A percentile compares a stretch with the other conserved stretches of the same genome.
phyloP scores from a whole-genome alignment of 2,888 invertebrate species.

The Macrophya annulata region DNA sequence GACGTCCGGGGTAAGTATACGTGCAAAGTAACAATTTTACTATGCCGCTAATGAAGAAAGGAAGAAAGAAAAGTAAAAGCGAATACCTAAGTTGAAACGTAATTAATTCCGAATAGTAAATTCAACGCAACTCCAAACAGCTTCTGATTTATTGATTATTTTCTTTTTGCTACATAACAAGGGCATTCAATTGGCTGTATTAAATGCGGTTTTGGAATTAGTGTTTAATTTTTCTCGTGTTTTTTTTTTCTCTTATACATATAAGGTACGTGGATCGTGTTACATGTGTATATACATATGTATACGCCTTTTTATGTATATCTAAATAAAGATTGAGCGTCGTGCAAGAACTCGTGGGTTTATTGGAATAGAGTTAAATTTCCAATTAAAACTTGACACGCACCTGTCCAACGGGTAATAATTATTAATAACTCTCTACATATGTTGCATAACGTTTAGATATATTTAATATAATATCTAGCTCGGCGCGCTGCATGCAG shows the following conservation, averaged over 20 bases:
- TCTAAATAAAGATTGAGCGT: conserved; percentile 15
- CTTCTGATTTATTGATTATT: too few species aligned
- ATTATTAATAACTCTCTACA: conserved; percentile 24
- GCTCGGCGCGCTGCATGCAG: neutral
- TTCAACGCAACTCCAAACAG: neutral
- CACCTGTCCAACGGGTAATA: neutral
- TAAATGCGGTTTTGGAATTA: neutral
- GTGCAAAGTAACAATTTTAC: too few species aligned
- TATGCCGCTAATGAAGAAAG: neutral
- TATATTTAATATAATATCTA: neutral
- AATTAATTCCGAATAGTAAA: neutral
- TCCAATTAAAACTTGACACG: conserved; percentile 7
- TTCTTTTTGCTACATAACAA: too few species aligned
- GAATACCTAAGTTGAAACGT: neutral
- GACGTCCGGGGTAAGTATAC: too few species aligned
- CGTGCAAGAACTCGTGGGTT: neutral
- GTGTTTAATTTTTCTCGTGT: neutral
- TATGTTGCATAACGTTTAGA: neutral
- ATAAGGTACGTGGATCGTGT: neutral
- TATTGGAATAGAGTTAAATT: conserved; percentile 1
- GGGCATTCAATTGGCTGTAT: too few species aligned
- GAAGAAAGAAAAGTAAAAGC: neutral
- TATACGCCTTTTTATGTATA: neutral
- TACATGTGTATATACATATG: neutral
- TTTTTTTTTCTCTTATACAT: neutral